Percentiles rank a stretch among this genome's conserved stretches.
phyloP scores from a whole-genome alignment of 2,888 invertebrate genomes.

The Tenthredo notha region DNA sequence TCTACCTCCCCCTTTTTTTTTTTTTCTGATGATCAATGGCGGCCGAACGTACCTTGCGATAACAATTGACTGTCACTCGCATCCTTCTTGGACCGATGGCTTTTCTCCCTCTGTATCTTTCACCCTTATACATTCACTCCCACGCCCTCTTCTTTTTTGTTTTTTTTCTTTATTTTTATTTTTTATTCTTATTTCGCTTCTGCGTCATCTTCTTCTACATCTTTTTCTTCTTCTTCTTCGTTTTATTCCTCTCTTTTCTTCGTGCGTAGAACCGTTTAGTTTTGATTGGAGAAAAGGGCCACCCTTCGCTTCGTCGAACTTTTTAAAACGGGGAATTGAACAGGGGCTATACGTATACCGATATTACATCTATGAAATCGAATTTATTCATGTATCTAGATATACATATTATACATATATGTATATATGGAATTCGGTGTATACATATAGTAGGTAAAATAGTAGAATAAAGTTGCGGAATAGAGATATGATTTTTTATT shows the following conservation, averaged over 20 bases:
- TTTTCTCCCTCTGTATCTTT: constrained; percentile 31
- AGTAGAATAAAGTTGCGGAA: constrained; percentile 23
- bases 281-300: constrained; percentile 2
- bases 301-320: background rate
- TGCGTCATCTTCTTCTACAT: background rate
- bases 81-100: constrained; percentile 59
- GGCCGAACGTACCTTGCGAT: constrained; percentile 50
- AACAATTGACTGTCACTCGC: constrained; percentile 68
- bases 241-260: no score
- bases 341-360: background rate
- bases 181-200: background rate
- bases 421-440: background rate
- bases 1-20: background rate
- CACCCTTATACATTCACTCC: constrained; percentile 19
- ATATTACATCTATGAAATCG: constrained; percentile 5
- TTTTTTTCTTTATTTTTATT: background rate
- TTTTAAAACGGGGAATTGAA: constrained; percentile 1
- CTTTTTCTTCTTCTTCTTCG: background rate
- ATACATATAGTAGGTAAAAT: background rate
- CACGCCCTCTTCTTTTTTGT: background rate
- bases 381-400: background rate
- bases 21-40: constrained; percentile 46
- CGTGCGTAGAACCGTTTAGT: constrained; percentile 3
- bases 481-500: background rate
- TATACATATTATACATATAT: background rate